Conservation (phyloP, 1,140 invertebrate genomes). For the Orchestia grillus region DNA sequence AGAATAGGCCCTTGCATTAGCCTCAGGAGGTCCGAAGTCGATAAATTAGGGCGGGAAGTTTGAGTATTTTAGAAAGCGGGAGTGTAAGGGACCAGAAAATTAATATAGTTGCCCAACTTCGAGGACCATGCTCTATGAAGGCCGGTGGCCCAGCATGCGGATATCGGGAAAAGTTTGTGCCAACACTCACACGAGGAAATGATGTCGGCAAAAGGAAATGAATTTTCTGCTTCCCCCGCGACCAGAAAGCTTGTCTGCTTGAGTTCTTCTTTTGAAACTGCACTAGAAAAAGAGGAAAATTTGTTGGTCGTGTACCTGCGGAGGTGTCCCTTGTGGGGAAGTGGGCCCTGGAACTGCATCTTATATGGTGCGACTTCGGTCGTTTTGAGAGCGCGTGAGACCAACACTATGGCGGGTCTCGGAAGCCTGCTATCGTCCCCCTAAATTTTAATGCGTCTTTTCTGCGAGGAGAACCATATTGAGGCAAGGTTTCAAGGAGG, state of each 20-base stretch:
- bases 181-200: constrained; percentile 13
- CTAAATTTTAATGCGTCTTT: background rate
- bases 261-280: constrained; percentile 22
- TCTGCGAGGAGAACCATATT: background rate
- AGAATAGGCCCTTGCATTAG: background rate
- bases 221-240: constrained; percentile 2
- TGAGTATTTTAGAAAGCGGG: constrained; percentile 23
- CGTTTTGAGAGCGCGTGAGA: background rate
- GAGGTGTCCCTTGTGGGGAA: background rate
- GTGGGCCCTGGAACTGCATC: background rate
- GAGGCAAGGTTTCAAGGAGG: background rate
- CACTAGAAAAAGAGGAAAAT: background rate
- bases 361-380: background rate
- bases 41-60: constrained; percentile 31
- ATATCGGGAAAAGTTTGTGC: constrained; percentile 13
- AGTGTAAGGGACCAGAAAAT: constrained; percentile 42
- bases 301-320: background rate
- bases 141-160: background rate
- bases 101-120: constrained; percentile 14
- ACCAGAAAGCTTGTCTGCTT: background rate
- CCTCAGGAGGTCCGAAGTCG: background rate
- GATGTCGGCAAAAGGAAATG: constrained; percentile 25
- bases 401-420: background rate
- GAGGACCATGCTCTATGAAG: constrained; percentile 21
- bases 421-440: background rate